Conservation (phyloP, 2,888 invertebrate species). For the Spialia ferax region DNA sequence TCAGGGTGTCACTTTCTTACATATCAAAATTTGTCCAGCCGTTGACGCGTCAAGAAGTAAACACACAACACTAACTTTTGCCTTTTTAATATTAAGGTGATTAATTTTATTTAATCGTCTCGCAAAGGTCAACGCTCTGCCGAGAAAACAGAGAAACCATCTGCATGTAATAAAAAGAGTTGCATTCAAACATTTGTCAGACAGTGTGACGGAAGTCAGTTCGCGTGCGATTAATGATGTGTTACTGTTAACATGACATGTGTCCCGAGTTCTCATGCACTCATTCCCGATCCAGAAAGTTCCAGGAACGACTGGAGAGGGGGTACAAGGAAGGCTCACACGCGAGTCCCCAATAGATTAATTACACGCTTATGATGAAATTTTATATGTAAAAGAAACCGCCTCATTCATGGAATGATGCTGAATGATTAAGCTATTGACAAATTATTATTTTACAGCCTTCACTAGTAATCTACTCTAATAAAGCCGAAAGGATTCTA, state of each 20-base stretch:
- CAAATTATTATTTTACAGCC: too few species aligned
- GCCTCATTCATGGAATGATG: too few species aligned
- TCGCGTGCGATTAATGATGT: conserved; percentile 39
- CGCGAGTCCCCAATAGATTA: conserved; percentile 16
- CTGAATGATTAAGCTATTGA: too few species aligned
- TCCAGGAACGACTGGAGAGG: conserved; percentile 19
- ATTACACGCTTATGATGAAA: too few species aligned
- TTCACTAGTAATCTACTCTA: too few species aligned
- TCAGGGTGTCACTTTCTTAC: too few species aligned
- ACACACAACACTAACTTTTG: too few species aligned
- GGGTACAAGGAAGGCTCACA: conserved; percentile 18
- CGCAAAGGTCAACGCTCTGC: conserved; percentile 1
- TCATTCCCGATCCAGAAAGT: conserved; percentile 4
- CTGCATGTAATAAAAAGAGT: conserved; percentile 22
- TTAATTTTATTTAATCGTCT: neutral
- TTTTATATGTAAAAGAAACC: too few species aligned
- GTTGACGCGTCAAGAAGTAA: too few species aligned
- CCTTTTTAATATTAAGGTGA: too few species aligned
- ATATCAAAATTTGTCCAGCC: too few species aligned
- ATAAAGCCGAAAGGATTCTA: too few species aligned
- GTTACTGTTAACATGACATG: conserved; percentile 37
- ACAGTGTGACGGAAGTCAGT: conserved; percentile 19
- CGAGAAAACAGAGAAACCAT: conserved; percentile 26
- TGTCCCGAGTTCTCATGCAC: conserved; percentile 21
- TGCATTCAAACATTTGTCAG: conserved; percentile 34